Percentiles rank a stretch among this genome's conserved stretches.
Conservation (phyloP, 2,797 vertebrate species). For the Anguilla pacifica region DNA sequence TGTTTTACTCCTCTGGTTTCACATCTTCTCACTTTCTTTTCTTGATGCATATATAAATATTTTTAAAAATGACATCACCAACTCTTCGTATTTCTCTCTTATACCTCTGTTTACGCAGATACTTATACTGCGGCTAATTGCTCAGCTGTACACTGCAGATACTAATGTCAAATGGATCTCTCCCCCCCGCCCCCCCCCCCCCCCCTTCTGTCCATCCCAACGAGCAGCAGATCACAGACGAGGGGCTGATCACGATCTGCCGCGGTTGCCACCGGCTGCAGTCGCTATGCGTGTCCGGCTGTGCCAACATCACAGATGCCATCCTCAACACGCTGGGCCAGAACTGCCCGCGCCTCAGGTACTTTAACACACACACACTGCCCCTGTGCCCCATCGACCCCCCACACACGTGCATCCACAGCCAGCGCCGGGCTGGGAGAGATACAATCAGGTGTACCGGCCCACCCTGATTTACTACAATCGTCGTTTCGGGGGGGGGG, state of each 20-base stretch:
- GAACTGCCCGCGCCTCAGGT: conserved; percentile 96
- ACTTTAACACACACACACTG: conserved; percentile 27
- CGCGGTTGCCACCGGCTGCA: conserved; percentile 94
- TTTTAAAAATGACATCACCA: not conserved
- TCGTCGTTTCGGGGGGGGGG: no score
- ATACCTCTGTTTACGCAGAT: not conserved
- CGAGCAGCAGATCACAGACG: conserved; percentile 96
- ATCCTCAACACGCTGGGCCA: conserved; percentile 94
- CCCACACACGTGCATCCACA: conserved; percentile 22
- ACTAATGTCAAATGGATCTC: not conserved
- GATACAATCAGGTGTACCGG: not conserved
- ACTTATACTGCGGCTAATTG: not conserved
- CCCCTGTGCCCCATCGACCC: conserved; percentile 25
- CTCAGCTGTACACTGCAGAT: not conserved
- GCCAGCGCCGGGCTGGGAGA: no score
- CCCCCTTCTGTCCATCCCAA: conserved; percentile 24
- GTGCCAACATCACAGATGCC: conserved; percentile 96
- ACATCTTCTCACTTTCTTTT: no score
- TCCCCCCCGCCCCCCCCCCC: not conserved
- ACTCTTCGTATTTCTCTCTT: not conserved
- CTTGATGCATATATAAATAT: no score
- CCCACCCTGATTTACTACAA: not conserved
- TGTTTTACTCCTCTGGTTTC: not conserved
- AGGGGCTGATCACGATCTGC: conserved; percentile 97
- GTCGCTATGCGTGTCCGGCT: conserved; percentile 95